Evolutionary conservation across 2,113 vertebrate species (phyloP).

Genomic region (Aythya baeri): DNA sequence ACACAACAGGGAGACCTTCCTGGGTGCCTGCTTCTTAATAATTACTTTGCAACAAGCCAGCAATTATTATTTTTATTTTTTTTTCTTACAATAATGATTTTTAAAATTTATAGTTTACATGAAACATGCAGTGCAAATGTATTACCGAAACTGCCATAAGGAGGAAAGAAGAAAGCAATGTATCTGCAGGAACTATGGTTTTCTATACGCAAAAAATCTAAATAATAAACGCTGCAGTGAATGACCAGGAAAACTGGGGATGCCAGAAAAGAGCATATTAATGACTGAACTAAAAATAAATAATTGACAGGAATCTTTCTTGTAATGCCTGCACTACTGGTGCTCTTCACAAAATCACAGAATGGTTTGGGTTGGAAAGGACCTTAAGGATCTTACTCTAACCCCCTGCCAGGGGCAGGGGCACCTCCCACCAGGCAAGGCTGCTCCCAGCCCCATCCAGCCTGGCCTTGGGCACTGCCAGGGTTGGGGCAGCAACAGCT

Average conservation of each 20-base stretch:
- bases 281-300: background rate
- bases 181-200: background rate
- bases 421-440: too few relatives aligned
- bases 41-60: background rate
- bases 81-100: background rate
- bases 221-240: background rate
- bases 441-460: too few relatives aligned
- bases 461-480: too few relatives aligned
- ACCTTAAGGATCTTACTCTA: too few relatives aligned
- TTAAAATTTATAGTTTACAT: background rate
- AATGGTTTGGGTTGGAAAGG: too few relatives aligned
- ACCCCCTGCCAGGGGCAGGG: too few relatives aligned
- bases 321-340: background rate
- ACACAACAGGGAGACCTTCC: background rate
- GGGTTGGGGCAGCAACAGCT: too few relatives aligned
- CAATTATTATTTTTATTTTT: background rate
- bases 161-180: background rate
- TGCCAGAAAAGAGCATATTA: background rate
- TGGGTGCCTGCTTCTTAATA: background rate
- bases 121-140: background rate
- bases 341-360: background rate
- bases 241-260: background rate
- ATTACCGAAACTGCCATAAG: background rate
- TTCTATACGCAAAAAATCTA: background rate
- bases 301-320: background rate